Base-by-base conservation (phyloP, 2,888 invertebrate genomes). In the Rhagium mordax region DNA sequence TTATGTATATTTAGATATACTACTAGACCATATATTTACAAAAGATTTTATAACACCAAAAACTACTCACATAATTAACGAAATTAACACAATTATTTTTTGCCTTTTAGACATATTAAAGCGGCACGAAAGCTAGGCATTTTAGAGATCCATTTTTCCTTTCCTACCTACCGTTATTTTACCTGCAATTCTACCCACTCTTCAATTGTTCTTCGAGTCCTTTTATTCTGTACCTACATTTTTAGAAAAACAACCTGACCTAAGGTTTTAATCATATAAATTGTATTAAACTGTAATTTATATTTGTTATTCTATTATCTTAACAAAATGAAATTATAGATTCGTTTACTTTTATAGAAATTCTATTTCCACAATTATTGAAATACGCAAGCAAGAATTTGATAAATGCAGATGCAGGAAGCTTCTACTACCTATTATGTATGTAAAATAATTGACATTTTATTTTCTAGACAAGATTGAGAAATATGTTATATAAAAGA, bases 131-230 rank as follows among this genome's bases (percentile, higher is more conserved):
- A 24, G 13, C n/a, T 7, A 24, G 21, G 7, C 13, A 20, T 15
- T 20, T 55, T 55, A 21, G 13, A 24, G 55, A 15, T 49, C 3
- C 29, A 64, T 27, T 64, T 64, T 51, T 64, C 16, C 1, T 29
- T 27, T 48, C n/a, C 21, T 55, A 55, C 55, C 55, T 55, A 24
- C 55, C 24, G 21, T 10, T 20, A n/a, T 21, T 51, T n/a, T 64
- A 27, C 64, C 41, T 64, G 61, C 48, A 24, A 47, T 24, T 62
- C 61, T 29, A 51, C 64, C 64, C 48, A 64, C 49, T 8, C 47
- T 64, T 29, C 41, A 27, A 64, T 49, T 64, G 48, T 64, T 64
- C 49, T 51, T 7, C 8, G 51, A 64, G 48, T 51, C 24, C 64
- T 24, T 29, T 10, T 0, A 16, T 64, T 64, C 41, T 27, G 7